Evolutionary conservation across 2,113 vertebrate genomes (phyloP).

Genomic region (Tamias sibiricus): DNA sequence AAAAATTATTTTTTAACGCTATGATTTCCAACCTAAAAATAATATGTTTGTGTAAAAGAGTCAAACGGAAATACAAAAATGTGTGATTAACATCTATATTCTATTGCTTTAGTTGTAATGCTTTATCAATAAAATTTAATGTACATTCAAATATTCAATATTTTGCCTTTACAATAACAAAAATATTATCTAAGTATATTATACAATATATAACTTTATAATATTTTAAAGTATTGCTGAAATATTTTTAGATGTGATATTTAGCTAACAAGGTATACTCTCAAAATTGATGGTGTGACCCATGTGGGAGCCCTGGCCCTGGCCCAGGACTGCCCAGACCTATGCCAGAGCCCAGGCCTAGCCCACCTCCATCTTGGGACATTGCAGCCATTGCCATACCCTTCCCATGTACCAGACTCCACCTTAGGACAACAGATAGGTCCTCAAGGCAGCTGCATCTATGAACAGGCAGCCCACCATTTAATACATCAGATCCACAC

Average conservation of each 20-base stretch:
- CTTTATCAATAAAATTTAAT: background rate
- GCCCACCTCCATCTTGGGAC: no score
- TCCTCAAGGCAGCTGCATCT: no score
- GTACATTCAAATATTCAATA: background rate
- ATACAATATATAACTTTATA: background rate
- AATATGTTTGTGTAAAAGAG: background rate
- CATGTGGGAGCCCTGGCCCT: no score
- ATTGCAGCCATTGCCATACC: no score
- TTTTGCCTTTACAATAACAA: background rate
- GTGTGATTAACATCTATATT: background rate
- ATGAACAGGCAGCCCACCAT: no score
- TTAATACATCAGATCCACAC: no score
- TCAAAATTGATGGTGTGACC: background rate
- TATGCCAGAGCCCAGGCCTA: no score
- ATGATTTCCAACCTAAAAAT: background rate
- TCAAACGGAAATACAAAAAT: background rate
- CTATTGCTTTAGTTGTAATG: background rate
- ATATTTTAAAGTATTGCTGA: background rate
- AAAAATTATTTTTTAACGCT: background rate
- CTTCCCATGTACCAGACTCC: no score
- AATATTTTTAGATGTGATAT: background rate
- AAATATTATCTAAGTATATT: background rate
- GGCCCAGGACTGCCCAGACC: no score
- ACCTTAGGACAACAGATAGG: no score
- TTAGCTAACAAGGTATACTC: background rate